Evolutionary conservation across 2,113 vertebrate species (phyloP), one percentile per base, ranked within the genome.

Genomic region (Aegithalos caudatus): DNA sequence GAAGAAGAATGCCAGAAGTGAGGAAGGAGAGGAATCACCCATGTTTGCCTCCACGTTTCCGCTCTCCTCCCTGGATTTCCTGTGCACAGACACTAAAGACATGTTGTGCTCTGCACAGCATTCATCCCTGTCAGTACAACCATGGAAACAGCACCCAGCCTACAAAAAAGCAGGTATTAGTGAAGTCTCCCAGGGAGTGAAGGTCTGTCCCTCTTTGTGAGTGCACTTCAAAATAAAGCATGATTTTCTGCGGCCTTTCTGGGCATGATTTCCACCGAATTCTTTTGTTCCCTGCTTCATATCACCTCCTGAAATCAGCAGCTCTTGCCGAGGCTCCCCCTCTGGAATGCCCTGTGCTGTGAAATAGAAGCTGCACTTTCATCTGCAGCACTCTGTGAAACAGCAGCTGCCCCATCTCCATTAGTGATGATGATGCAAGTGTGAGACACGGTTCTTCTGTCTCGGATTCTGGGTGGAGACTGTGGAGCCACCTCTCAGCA

Each of bases 351-450:
- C 71, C 35, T 80, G 81, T 86, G 67, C 93, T 83, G 80, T 58
- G 88, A 73, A 96, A 95, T 6, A 92, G 67, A 70, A 89, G 90
- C 92, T 92, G 90, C 53, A 83, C 76, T 90, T 96, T 86, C 51
- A 83, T 73, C 79, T 93, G 88, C 88, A 80, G 74, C 64, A 50
- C 70, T 70, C 42, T 54, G 72, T 70, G 86, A 58, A 77, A 61
- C 50, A 94, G 93, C 71, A 95, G 82, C 96, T 94, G 85, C 64
- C 81, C 67, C 47, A 29, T 24, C 79, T 78, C 86, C 71, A 67
- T 66, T 58, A 90, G 56, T 3, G 45, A 60, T 51, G 67, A 51
- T 14, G 76, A 66, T 73, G 86, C 1, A 12, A 79, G 83, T 1
- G 38, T 38, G 82, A 90, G 88, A 92, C 71, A 48, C 0, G 2